phyloP scores from a whole-genome alignment of 1,140 invertebrate genomes.

The Nebria ingens region DNA sequence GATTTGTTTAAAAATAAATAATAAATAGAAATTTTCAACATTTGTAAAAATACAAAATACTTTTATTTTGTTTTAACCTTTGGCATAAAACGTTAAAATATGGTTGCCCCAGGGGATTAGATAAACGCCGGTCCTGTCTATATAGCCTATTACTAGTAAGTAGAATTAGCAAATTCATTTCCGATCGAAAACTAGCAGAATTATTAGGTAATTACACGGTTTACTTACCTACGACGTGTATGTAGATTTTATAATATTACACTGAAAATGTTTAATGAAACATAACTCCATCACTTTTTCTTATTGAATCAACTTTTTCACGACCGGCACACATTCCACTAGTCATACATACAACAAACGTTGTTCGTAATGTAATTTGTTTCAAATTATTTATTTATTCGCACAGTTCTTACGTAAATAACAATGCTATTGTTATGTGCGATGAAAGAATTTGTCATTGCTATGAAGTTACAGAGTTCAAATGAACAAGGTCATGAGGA shows the following conservation, averaged over 20 bases:
- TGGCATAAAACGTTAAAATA: too few relatives aligned
- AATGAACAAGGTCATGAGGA: slow-evolving; percentile 1
- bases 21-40: too few relatives aligned
- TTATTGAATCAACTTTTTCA: too few relatives aligned
- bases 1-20: too few relatives aligned
- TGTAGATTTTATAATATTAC: not conserved
- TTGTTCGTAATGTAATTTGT: not conserved
- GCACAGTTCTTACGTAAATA: slow-evolving; percentile 2
- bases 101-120: not conserved
- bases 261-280: not conserved
- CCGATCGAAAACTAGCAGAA: too few relatives aligned
- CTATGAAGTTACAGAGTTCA: not conserved
- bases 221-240: not conserved
- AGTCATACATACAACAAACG: too few relatives aligned
- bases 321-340: too few relatives aligned
- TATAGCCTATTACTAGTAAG: not conserved
- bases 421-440: slow-evolving; percentile 6
- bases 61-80: too few relatives aligned
- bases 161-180: not conserved
- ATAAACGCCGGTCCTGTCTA: not conserved
- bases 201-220: not conserved
- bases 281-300: not conserved
- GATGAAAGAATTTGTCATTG: slow-evolving; percentile 8
- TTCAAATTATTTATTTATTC: not conserved
- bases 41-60: too few relatives aligned